phyloP scores from a whole-genome alignment of 2,113 vertebrate genomes.

The Periophthalmodon schlosseri region DNA sequence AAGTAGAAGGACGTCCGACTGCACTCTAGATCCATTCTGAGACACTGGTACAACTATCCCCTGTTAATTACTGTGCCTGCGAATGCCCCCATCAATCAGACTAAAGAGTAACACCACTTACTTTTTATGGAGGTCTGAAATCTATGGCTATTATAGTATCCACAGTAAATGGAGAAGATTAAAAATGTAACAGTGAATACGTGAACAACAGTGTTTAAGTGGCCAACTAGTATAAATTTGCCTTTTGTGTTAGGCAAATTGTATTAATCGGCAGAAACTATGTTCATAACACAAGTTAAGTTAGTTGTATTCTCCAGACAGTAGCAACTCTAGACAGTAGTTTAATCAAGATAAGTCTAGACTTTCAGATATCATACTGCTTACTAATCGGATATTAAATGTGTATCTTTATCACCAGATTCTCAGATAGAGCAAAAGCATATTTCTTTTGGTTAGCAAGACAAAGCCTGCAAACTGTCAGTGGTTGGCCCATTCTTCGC shows the following conservation, averaged over 20 bases:
- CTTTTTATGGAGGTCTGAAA: slow-evolving; percentile 9
- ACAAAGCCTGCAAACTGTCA: slow-evolving; percentile 24
- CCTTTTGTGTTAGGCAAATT: background rate
- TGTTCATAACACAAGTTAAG: background rate
- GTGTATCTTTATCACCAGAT: slow-evolving; percentile 27
- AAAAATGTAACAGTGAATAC: slow-evolving; percentile 6
- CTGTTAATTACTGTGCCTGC: slow-evolving; percentile 27
- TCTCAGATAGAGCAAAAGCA: slow-evolving; percentile 10
- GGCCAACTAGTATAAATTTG: background rate
- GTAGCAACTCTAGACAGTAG: no score
- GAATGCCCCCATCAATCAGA: slow-evolving; percentile 15
- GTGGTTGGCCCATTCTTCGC: slow-evolving; percentile 9
- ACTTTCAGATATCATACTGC: background rate
- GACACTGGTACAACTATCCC: slow-evolving; percentile 12
- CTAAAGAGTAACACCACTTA: slow-evolving; percentile 11
- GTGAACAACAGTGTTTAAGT: background rate
- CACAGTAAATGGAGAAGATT: slow-evolving; percentile 22
- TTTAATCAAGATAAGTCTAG: no score
- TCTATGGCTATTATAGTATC: slow-evolving; percentile 9
- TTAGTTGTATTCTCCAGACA: background rate
- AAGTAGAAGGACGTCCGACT: slow-evolving; percentile 21
- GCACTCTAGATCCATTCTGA: slow-evolving; percentile 12
- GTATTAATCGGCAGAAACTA: background rate
- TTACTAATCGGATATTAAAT: no score
- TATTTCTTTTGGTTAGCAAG: slow-evolving; percentile 28